A percentile compares a stretch with the other conserved stretches of the same genome.
Evolutionary conservation across 2,888 invertebrate species (phyloP).

Genomic region (Lasioglossum figueresi): DNA sequence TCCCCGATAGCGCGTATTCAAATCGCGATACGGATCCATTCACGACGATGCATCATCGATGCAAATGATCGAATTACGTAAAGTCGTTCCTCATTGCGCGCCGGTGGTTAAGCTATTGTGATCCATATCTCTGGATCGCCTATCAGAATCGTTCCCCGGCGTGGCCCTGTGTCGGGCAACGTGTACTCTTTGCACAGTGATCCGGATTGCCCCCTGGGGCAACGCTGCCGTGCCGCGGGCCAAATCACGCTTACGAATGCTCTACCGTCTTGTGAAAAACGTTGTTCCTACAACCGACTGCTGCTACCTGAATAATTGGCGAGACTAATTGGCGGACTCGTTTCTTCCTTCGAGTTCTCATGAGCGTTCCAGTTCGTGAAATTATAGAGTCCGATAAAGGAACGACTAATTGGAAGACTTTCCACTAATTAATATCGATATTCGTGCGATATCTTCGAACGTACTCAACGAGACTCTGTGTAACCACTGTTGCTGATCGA

Average conservation of each 20-base stretch:
- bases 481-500: not conserved
- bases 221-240: not conserved
- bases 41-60: constrained; percentile 62
- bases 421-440: constrained; percentile 1
- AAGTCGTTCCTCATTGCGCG: constrained; percentile 35
- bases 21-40: constrained; percentile 47
- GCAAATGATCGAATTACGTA: constrained; percentile 62
- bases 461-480: not conserved
- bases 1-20: constrained; percentile 28
- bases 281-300: not conserved
- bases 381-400: not conserved
- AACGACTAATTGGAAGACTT: constrained; percentile 23
- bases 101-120: constrained; percentile 46
- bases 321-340: constrained; percentile 1
- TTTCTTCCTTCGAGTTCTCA: not conserved
- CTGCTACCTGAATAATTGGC: constrained; percentile 6
- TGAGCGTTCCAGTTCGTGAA: not conserved
- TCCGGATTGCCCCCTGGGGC: not conserved
- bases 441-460: not conserved
- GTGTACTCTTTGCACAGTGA: not conserved
- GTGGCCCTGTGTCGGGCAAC: not conserved
- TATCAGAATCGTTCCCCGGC: constrained; percentile 17
- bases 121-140: constrained; percentile 47
- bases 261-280: not conserved
- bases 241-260: not conserved